Percentiles rank a stretch among this genome's conserved stretches.
phyloP scores from a whole-genome alignment of 2,797 vertebrate genomes.

The Eptatretus atami region DNA sequence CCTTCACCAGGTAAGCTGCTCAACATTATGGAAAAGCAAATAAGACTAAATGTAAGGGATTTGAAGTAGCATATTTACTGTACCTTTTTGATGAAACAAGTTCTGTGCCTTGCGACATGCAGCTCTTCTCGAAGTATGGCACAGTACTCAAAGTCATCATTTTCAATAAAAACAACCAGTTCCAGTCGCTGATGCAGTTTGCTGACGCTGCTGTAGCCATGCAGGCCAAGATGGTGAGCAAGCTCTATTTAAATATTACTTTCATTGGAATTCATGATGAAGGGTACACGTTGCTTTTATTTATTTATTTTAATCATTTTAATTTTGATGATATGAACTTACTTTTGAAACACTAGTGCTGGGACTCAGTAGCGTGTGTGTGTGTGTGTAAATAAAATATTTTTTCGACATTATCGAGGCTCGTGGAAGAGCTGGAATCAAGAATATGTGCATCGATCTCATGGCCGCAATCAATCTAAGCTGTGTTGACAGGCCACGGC shows the following conservation, averaged over 20 bases:
- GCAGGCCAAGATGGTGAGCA: constrained; percentile 34
- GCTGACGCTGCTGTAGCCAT: constrained; percentile 22
- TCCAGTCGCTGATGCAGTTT: constrained; percentile 37
- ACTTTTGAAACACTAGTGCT: too few relatives aligned
- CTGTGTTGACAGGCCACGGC: too few relatives aligned
- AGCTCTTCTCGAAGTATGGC: constrained; percentile 44
- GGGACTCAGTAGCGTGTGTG: not conserved
- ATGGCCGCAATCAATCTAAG: too few relatives aligned
- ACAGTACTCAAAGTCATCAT: constrained; percentile 34
- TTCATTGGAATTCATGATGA: too few relatives aligned
- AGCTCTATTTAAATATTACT: not conserved
- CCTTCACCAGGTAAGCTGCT: constrained; percentile 27
- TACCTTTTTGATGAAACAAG: constrained; percentile 6
- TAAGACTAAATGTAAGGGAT: not conserved
- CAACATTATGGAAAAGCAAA: not conserved
- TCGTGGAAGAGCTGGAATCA: too few relatives aligned
- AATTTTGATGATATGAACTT: too few relatives aligned
- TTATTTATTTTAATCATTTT: too few relatives aligned
- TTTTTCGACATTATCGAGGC: too few relatives aligned
- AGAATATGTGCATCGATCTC: too few relatives aligned
- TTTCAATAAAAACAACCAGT: constrained; percentile 33
- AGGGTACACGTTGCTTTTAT: too few relatives aligned
- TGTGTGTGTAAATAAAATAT: not conserved
- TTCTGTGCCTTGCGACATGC: constrained; percentile 9
- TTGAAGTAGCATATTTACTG: too few relatives aligned